Conservation (phyloP, 2,797 vertebrate genomes). For the Liparis tanakae region DNA sequence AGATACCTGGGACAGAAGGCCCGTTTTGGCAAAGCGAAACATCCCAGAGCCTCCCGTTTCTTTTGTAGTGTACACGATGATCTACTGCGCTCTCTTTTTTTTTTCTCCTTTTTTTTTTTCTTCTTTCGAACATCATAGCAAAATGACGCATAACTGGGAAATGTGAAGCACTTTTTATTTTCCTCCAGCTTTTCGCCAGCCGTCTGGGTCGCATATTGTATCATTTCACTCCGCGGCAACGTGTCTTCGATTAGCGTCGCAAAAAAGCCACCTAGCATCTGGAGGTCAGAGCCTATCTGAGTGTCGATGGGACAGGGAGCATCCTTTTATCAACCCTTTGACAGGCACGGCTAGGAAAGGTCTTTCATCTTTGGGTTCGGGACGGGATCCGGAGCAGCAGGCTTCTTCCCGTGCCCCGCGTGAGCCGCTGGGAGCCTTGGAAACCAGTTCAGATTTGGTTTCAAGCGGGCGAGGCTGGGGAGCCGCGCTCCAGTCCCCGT, state of each 20-base stretch:
- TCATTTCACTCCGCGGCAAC: conserved; percentile 46
- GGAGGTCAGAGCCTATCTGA: conserved; percentile 70
- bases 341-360: conserved; percentile 72
- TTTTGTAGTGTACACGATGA: conserved; percentile 55
- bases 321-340: conserved; percentile 72
- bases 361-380: conserved; percentile 78
- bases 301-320: conserved; percentile 67
- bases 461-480: conserved; percentile 64
- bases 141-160: conserved; percentile 71
- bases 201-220: conserved; percentile 73
- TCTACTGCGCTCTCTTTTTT: conserved; percentile 47
- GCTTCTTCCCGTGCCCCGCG: conserved; percentile 54
- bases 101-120: not conserved
- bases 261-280: conserved; percentile 75
- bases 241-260: conserved; percentile 76
- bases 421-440: conserved; percentile 56
- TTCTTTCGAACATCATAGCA: conserved; percentile 46
- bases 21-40: conserved; percentile 64
- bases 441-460: conserved; percentile 69
- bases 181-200: conserved; percentile 33
- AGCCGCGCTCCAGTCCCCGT: conserved; percentile 18
- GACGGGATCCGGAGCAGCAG: conserved; percentile 66
- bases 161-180: conserved; percentile 55
- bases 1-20: conserved; percentile 56
- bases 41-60: conserved; percentile 43